phyloP scores from a whole-genome alignment of 2,113 vertebrate genomes.

The Tachycineta bicolor region DNA sequence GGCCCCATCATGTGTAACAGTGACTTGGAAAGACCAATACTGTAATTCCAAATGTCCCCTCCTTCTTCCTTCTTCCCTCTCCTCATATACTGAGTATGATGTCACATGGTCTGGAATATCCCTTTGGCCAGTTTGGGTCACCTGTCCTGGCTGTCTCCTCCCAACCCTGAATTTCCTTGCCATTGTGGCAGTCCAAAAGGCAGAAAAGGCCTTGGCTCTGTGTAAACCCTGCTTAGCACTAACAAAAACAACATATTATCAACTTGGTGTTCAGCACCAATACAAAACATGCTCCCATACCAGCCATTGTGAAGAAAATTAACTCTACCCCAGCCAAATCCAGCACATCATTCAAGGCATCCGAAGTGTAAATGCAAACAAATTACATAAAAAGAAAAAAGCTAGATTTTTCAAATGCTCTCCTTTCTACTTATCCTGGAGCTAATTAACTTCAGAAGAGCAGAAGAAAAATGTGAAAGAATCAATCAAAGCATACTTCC shows the following conservation, averaged over 20 bases:
- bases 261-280: background rate
- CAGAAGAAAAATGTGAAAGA: background rate
- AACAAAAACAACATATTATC: background rate
- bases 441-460: background rate
- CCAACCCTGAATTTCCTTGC: background rate
- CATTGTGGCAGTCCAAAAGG: background rate
- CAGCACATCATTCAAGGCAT: background rate
- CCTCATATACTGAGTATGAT: too few species aligned
- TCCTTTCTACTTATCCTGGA: background rate
- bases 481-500: background rate
- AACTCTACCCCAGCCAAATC: background rate
- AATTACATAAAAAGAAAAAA: background rate
- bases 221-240: background rate
- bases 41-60: background rate
- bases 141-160: background rate
- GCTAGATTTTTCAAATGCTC: background rate
- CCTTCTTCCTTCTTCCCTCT: background rate
- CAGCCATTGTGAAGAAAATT: background rate
- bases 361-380: background rate
- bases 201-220: background rate
- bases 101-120: too few species aligned
- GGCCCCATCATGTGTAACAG: accelerated
- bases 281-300: background rate
- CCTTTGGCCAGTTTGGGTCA: background rate
- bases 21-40: background rate